Conservation (phyloP, 2,888 invertebrate genomes). For the Oasisia sp. region DNA sequence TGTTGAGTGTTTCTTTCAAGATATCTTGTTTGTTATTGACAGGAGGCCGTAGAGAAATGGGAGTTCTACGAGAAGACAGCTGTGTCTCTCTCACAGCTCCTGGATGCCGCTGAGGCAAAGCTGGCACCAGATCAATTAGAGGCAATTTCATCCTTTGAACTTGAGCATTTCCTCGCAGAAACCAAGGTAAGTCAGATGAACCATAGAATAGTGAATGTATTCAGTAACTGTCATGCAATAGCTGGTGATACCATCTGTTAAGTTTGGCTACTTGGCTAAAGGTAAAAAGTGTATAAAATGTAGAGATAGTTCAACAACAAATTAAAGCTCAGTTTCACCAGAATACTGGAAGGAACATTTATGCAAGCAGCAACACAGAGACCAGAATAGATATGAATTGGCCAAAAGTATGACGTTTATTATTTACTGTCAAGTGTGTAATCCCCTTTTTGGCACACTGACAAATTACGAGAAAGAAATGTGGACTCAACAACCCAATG, state of each 20-base stretch:
- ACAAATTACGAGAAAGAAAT: too few species aligned
- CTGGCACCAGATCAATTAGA: conserved; percentile 29
- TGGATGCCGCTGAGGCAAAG: conserved; percentile 49
- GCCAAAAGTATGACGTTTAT: too few species aligned
- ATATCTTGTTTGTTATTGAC: not conserved
- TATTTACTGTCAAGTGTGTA: too few species aligned
- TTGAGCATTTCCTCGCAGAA: conserved; percentile 23
- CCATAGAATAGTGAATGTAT: not conserved
- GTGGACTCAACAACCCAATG: too few species aligned
- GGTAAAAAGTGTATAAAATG: not conserved
- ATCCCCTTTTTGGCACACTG: too few species aligned
- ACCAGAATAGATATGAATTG: too few species aligned
- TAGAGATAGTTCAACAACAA: not conserved
- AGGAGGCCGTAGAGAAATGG: conserved; percentile 37
- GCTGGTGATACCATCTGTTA: not conserved
- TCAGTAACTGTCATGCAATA: not conserved
- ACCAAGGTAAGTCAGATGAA: not conserved
- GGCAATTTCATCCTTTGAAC: conserved; percentile 18
- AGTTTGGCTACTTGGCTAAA: not conserved
- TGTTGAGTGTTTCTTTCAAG: not conserved
- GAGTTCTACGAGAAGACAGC: conserved; percentile 28
- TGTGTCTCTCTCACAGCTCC: conserved; percentile 43
- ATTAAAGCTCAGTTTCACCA: not conserved
- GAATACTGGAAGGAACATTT: not conserved
- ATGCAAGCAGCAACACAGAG: too few species aligned